These are phyloP conservation scores for Siniperca chuatsi DNA, from an alignment of 2,113 vertebrate genomes.

Conservation along the genomic window DNA sequence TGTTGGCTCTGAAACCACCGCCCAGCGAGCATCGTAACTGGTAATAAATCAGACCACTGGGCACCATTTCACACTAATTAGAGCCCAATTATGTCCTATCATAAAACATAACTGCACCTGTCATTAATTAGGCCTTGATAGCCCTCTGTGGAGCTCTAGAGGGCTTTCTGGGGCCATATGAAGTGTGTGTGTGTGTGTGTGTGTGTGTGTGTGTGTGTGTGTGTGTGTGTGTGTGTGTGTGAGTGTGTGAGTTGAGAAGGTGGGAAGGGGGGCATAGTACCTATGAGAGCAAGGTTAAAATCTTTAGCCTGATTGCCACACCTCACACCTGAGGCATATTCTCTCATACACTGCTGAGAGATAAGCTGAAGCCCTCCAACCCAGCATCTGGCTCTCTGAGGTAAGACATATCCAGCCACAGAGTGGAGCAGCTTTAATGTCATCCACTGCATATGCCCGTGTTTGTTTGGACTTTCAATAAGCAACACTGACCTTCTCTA, in stretches of 20 bases:
- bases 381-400: conserved; percentile 1
- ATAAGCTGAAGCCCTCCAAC: conserved; percentile 16
- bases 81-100: conserved; percentile 66
- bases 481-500: neutral
- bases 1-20: conserved; percentile 47
- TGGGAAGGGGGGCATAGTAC: conserved; percentile 1
- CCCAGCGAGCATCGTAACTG: conserved; percentile 48
- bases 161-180: conserved; percentile 49
- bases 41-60: conserved; percentile 68
- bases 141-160: conserved; percentile 40
- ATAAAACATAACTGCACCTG: conserved; percentile 69
- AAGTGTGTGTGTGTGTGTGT: neutral
- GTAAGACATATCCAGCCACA: neutral
- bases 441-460: conserved; percentile 1
- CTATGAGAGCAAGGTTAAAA: conserved; percentile 52
- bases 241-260: neutral
- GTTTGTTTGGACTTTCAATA: conserved; percentile 10
- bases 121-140: conserved; percentile 72
- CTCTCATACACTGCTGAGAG: conserved; percentile 29
- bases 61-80: conserved; percentile 72
- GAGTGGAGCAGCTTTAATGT: conserved; percentile 4
- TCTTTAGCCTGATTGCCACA: conserved; percentile 40
- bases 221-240: neutral
- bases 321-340: conserved; percentile 50
- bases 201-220: neutral